Evolutionary conservation across 2,888 invertebrate genomes (phyloP).

Genomic region (Amorpha juglandis): DNA sequence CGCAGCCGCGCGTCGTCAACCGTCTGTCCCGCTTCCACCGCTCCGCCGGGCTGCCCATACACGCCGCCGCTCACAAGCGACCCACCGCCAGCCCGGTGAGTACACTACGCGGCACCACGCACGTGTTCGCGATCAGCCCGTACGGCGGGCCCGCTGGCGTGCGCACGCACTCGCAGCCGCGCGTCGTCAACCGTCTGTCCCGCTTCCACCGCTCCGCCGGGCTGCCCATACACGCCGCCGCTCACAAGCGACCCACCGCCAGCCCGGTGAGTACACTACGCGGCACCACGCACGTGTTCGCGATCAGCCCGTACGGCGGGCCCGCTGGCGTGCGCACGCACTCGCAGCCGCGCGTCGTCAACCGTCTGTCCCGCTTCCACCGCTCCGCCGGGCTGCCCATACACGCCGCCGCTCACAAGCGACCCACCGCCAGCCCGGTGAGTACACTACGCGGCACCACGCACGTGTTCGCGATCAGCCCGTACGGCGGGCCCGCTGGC

Average conservation of each 20-base stretch:
- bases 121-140: constrained; percentile 98
- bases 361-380: constrained; percentile 97
- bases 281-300: constrained; percentile 65
- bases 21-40: constrained; percentile 97
- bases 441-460: constrained; percentile 90
- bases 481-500: constrained; percentile 93
- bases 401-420: constrained; percentile 61
- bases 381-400: constrained; percentile 94
- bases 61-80: constrained; percentile 59
- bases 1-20: constrained; percentile 96
- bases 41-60: constrained; percentile 92
- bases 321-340: constrained; percentile 96
- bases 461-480: not conserved
- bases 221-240: constrained; percentile 82
- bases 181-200: constrained; percentile 96
- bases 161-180: constrained; percentile 96
- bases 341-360: constrained; percentile 96
- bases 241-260: constrained; percentile 45
- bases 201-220: constrained; percentile 98
- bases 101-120: constrained; percentile 97
- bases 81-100: constrained; percentile 86
- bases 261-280: constrained; percentile 87
- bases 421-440: constrained; percentile 43
- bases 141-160: constrained; percentile 97
- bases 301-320: constrained; percentile 87